Evolutionary conservation across 2,113 vertebrate species (phyloP).

Genomic region (Siniperca knerii): DNA sequence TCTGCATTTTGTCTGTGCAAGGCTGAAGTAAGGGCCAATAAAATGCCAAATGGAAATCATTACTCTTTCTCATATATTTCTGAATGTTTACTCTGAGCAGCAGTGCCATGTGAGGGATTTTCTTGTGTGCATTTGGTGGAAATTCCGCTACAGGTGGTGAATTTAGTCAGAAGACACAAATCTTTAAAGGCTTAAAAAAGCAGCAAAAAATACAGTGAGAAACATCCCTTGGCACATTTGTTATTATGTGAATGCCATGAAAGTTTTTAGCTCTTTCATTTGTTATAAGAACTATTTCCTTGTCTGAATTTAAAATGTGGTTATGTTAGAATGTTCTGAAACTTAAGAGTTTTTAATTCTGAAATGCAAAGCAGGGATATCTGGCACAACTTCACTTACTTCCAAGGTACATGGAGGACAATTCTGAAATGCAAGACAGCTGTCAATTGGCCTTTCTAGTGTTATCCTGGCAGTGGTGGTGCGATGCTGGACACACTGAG

Average conservation of each 20-base stretch:
- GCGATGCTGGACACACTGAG: not conserved
- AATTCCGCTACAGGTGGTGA: not conserved
- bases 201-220: not conserved
- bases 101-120: conserved; percentile 5
- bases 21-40: conserved; percentile 52
- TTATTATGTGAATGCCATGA: not conserved
- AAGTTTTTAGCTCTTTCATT: not conserved
- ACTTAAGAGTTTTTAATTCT: not conserved
- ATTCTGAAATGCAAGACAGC: conserved; percentile 5
- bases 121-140: not conserved
- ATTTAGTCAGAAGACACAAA: not conserved
- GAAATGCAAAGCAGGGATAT: not conserved
- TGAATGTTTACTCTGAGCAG: conserved; percentile 45
- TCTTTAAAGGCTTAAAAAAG: not conserved
- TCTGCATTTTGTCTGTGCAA: conserved; percentile 51
- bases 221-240: conserved; percentile 1
- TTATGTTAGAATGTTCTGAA: not conserved
- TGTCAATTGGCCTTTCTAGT: not conserved
- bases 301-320: not conserved
- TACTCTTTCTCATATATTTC: conserved; percentile 47
- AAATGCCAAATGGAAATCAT: conserved; percentile 69
- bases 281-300: not conserved
- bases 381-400: too few relatives aligned
- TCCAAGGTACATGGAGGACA: too few relatives aligned
- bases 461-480: not conserved